phyloP scores from a whole-genome alignment of 2,888 invertebrate genomes.

The Leptopterna dolabrata region DNA sequence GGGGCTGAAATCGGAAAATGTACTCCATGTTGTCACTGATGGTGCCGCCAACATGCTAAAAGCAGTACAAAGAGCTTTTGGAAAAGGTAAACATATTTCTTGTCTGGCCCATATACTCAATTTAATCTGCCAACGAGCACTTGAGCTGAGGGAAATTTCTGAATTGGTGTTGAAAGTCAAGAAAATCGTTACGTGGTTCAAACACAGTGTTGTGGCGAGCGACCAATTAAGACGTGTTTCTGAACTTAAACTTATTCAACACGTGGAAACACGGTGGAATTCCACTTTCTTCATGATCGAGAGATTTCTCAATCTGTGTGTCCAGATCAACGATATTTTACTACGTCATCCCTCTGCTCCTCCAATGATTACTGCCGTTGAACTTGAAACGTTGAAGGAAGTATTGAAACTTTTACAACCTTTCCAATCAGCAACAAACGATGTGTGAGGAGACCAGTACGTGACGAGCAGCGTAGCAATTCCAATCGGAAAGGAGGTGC shows the following conservation, averaged over 20 bases:
- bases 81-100: constrained; percentile 63
- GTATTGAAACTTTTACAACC: background rate
- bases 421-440: background rate
- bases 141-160: constrained; percentile 22
- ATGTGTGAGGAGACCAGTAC: background rate
- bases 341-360: background rate
- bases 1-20: constrained; percentile 62
- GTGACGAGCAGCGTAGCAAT: background rate
- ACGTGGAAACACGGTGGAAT: constrained; percentile 54
- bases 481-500: background rate
- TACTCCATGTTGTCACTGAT: constrained; percentile 62
- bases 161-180: constrained; percentile 4
- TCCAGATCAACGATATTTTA: background rate
- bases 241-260: constrained; percentile 57
- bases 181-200: constrained; percentile 57
- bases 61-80: constrained; percentile 65
- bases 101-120: constrained; percentile 66
- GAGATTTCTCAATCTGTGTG: background rate
- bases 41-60: constrained; percentile 64
- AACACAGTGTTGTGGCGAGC: constrained; percentile 56
- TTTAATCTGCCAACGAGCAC: constrained; percentile 63
- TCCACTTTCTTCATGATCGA: background rate
- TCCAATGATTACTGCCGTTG: background rate
- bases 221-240: constrained; percentile 38
- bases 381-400: background rate